Base-by-base conservation (phyloP, 53 echinoderm and acorn worm species). In the Henricia sp. region DNA sequence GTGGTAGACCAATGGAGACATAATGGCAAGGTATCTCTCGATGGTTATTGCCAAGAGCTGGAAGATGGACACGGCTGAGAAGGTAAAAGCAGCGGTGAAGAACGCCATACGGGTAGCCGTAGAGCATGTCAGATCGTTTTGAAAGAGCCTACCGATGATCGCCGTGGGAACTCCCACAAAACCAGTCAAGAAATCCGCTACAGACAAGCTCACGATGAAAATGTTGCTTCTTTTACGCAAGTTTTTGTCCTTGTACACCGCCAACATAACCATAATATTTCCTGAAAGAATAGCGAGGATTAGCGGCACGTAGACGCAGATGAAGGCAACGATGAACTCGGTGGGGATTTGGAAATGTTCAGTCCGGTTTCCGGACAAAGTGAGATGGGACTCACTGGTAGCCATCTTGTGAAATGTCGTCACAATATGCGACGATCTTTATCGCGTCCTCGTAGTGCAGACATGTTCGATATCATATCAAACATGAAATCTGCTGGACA, bases 11-110 rank as follows among this genome's bases (percentile, higher is more conserved):
- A 90, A 33, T 13, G 90, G 90, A 0, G 62, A 60, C 37, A 43
- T 30, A 11, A 90, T 80, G 17, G 85, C 90, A 30, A 85, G 27
- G 30, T 88, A 91, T 5, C 93, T 53, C 38, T 93, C 93, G 6
- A 90, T 39, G 23, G 93, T 84, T 11, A 93, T 83, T 25, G 87
- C 84, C 3, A 93, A 74, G 6, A 93, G 62, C 42, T 93, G 93
- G 24, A 70, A 48, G 50, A 89, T 40, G 21, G 90, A 93, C 28
- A 87, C 90, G 0, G 82, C 87, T 17, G 86, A 86, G 70, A 93
- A 83, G 54, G 74, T 90, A 54, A 77, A 93, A 2, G 87, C 88
- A 24, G 85, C 82, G 10, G 88, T 77, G 71, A 88, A 88, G 29
- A 88, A 77, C 67, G 58, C 66, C 75, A 83, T 68, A 8, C 89